Evolutionary conservation across 2,888 invertebrate species (phyloP), one percentile per base, ranked within the genome.

Genomic region (Salpingus planirostris): DNA sequence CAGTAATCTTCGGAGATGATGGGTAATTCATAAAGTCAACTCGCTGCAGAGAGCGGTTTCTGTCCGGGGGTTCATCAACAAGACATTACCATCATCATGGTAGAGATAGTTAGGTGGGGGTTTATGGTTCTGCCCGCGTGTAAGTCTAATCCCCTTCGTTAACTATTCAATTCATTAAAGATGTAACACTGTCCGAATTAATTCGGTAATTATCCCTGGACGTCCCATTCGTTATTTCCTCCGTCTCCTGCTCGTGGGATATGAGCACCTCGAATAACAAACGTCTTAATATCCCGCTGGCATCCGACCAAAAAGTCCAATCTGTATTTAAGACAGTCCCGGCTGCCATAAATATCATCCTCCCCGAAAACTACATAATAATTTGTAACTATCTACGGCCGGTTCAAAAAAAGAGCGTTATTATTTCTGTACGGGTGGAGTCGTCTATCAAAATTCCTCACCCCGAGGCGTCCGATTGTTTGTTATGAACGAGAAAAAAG

Each of bases 261-360:
- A 33, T 33, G 33, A 33, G 29, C 24, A 35, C 34, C 31, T 38
- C 29, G 29, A 38, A 35, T 38, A 38, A 38, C 34, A 29, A 35
- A 35, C 32, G 32, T 31, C 31, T 38, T 38, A 31, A 31, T 38
- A 31, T 25, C 38, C 38, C 34, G 35, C 38, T 38, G 38, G 38
- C 38, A 35, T 18, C 12, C 21, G 29, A 35, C 38, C 38, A 38
- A 37, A 13, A 18, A 33, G 33, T 33, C 33, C 37, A 37, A 33
- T 37, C 30, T 30, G 23, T 27, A 37, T 32, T 33, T 33, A 36
- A 38, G 37, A 30, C 31, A 15, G 29, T 21, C 29, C 18, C 26
- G 24, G 13, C 27, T n/a, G 18, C 29, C 27, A 31, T 38, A 38
- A 38, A 38, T 38, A 38, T 38, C 28, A 18, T 18, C 8, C 18